phyloP scores from a whole-genome alignment of 2,888 invertebrate species.

The Chorisops tibialis region DNA sequence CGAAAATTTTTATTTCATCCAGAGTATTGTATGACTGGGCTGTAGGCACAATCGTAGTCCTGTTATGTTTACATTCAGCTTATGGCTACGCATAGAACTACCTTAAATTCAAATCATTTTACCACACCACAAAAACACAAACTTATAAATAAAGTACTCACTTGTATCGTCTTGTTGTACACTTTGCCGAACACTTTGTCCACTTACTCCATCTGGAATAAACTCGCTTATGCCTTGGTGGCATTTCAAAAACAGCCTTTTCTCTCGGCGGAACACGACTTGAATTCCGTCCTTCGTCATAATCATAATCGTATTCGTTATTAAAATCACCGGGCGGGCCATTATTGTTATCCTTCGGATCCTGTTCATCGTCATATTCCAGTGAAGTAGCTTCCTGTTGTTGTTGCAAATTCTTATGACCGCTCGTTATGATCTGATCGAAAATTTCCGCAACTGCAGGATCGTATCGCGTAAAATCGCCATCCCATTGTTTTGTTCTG shows the following conservation, averaged over 20 bases:
- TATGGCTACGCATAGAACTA: too few relatives aligned
- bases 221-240: constrained; percentile 49
- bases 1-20: too few relatives aligned
- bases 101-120: too few relatives aligned
- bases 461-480: neutral
- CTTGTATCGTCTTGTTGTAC: constrained; percentile 76
- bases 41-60: too few relatives aligned
- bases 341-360: constrained; percentile 18
- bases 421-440: neutral
- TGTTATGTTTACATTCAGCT: too few relatives aligned
- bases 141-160: constrained; percentile 43
- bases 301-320: constrained; percentile 30
- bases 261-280: constrained; percentile 38
- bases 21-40: too few relatives aligned
- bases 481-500: constrained; percentile 40
- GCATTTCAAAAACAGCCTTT: constrained; percentile 44
- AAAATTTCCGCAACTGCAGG: neutral
- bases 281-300: constrained; percentile 17
- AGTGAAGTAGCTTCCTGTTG: constrained; percentile 11
- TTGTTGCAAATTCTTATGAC: neutral
- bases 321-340: constrained; percentile 25
- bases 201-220: constrained; percentile 80
- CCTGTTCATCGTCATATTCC: constrained; percentile 17
- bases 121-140: neutral
- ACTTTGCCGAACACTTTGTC: constrained; percentile 75